phyloP scores from a whole-genome alignment of 1,140 invertebrate genomes.

The Bradynema listronoti region DNA sequence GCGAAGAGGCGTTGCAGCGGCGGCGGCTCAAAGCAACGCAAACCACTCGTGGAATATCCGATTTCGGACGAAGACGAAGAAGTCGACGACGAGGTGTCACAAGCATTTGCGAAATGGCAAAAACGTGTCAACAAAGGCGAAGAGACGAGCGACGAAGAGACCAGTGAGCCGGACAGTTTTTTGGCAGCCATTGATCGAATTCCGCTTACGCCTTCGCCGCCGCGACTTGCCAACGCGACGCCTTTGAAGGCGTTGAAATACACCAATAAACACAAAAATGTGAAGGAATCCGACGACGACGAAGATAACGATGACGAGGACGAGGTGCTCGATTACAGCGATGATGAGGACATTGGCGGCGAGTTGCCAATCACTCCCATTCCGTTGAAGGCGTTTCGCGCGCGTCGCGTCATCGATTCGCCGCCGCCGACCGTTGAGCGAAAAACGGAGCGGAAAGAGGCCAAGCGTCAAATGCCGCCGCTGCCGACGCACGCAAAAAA shows the following conservation, averaged over 20 bases:
- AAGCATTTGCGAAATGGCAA: no score
- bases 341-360: no score
- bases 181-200: conserved; percentile 4
- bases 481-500: no score
- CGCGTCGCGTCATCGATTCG: neutral
- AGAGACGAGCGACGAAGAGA: no score
- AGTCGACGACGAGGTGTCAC: no score
- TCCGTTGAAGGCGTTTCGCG: neutral
- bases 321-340: neutral
- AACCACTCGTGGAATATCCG: conserved; percentile 2
- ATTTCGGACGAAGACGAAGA: no score
- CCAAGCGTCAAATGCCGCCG: no score
- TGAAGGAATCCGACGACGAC: neutral
- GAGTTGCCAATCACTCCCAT: neutral
- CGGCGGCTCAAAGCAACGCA: neutral
- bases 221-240: neutral
- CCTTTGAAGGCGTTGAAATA: no score
- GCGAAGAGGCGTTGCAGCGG: no score
- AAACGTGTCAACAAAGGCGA: no score
- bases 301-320: neutral
- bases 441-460: neutral
- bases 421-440: neutral
- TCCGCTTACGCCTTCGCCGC: neutral
- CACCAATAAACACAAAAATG: neutral
- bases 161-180: conserved; percentile 6